A percentile compares a stretch with the other conserved stretches of the same genome.
Evolutionary conservation across 2,797 vertebrate species (phyloP).

Genomic region (Brotula barbata): DNA sequence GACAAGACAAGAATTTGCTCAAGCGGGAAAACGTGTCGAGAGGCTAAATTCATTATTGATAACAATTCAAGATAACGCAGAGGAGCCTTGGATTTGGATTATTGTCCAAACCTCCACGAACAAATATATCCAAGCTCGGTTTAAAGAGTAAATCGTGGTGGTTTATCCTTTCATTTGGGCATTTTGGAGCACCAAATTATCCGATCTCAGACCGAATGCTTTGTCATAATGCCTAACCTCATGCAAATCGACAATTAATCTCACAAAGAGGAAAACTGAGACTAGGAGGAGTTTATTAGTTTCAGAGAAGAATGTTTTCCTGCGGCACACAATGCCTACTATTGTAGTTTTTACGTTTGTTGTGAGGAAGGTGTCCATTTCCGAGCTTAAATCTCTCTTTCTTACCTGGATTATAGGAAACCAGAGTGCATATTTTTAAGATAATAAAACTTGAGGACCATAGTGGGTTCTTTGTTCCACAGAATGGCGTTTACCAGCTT

Average conservation of each 20-base stretch:
- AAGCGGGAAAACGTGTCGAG: conserved; percentile 29
- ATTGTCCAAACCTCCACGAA: too few relatives aligned
- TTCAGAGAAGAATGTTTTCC: not conserved
- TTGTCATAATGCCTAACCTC: not conserved
- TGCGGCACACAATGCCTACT: not conserved
- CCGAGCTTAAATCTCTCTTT: conserved; percentile 35
- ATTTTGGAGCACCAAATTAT: not conserved
- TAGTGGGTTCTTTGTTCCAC: conserved; percentile 41
- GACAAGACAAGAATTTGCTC: conserved; percentile 45
- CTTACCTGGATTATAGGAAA: conserved; percentile 27
- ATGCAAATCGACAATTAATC: conserved; percentile 6
- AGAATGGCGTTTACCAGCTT: conserved; percentile 19
- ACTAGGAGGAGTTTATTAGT: conserved; percentile 1
- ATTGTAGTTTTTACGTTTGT: conserved; percentile 1
- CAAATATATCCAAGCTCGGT: too few relatives aligned
- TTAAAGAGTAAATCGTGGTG: not conserved
- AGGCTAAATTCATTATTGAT: conserved; percentile 51
- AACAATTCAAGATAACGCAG: not conserved
- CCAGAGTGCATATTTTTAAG: conserved; percentile 14
- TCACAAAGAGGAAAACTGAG: conserved; percentile 17
- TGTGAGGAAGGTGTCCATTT: conserved; percentile 13
- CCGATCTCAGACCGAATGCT: not conserved
- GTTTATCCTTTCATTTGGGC: not conserved
- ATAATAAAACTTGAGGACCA: conserved; percentile 26
- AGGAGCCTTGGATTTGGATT: not conserved